A percentile compares a stretch with the other conserved stretches of the same genome.
phyloP scores from a whole-genome alignment of 30 jellyfish, hydroid and myxozoan genomes.

The Turritopsis rubra region DNA sequence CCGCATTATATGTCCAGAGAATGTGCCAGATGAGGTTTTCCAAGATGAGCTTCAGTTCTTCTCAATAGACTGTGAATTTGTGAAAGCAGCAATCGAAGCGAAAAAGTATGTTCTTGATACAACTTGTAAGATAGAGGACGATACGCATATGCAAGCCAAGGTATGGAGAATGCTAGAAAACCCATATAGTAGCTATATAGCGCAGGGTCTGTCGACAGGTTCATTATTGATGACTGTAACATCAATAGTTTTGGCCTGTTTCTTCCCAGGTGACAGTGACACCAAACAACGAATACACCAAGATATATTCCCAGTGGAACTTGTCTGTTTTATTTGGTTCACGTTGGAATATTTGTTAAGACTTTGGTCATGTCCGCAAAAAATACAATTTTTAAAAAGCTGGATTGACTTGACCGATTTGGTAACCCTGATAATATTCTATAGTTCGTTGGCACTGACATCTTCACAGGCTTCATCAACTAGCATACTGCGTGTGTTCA shows the following conservation, averaged over 20 bases:
- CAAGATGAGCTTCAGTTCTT: conserved; percentile 64
- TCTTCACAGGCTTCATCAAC: conserved; percentile 60
- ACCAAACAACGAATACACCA: not conserved
- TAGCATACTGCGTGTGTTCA: conserved; percentile 57
- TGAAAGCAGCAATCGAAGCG: conserved; percentile 44
- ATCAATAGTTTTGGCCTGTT: conserved; percentile 48
- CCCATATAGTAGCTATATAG: conserved; percentile 53
- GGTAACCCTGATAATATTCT: conserved; percentile 43
- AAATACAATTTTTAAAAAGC: conserved; percentile 45
- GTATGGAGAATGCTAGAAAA: conserved; percentile 44
- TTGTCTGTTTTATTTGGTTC: conserved; percentile 65
- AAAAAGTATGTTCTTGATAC: conserved; percentile 44
- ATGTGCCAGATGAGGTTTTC: conserved; percentile 87
- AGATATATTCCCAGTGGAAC: conserved; percentile 61
- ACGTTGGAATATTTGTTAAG: conserved; percentile 52
- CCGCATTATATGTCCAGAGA: conserved; percentile 61
- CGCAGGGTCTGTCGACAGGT: conserved; percentile 42
- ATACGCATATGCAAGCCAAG: not conserved
- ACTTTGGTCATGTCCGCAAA: conserved; percentile 62
- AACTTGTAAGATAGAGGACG: not conserved
- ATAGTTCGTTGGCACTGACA: conserved; percentile 38
- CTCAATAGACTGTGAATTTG: conserved; percentile 40
- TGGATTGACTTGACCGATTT: conserved; percentile 61
- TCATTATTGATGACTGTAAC: conserved; percentile 47
- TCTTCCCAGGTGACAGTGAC: conserved; percentile 19